phyloP scores from a whole-genome alignment of 2,797 vertebrate species.

The Melanotaenia maccullochi region DNA sequence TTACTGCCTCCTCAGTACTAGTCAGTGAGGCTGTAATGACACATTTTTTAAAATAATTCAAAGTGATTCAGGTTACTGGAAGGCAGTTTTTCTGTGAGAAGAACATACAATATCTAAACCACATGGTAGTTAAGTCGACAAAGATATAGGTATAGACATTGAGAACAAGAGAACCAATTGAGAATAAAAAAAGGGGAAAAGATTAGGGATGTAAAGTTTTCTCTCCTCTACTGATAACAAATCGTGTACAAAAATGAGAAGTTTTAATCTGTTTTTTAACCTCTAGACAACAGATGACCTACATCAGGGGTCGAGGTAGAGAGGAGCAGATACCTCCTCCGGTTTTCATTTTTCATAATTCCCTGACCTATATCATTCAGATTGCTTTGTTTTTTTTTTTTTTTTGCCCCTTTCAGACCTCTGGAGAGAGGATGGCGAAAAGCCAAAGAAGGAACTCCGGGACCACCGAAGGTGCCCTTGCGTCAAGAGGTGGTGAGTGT shows the following conservation, averaged over 20 bases:
- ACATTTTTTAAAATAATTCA: neutral
- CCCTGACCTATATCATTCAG: neutral
- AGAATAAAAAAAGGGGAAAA: neutral
- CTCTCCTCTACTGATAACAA: neutral
- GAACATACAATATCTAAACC: neutral
- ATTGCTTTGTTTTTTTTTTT: neutral
- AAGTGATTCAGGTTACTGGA: neutral
- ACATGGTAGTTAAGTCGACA: neutral
- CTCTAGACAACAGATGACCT: neutral
- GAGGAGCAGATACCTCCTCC: neutral
- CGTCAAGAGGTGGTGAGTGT: constrained; percentile 96
- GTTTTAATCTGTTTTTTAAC: neutral
- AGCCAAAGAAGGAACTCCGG: constrained; percentile 87
- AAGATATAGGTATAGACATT: neutral
- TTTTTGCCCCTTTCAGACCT: constrained; percentile 78
- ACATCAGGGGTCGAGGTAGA: neutral
- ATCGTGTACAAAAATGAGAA: neutral
- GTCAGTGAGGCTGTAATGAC: constrained; percentile 8
- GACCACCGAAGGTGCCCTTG: constrained; percentile 93
- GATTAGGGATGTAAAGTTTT: neutral
- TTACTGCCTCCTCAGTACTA: constrained; percentile 35
- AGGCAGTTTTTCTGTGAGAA: neutral
- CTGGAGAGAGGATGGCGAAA: constrained; percentile 95
- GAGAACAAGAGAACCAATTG: neutral
- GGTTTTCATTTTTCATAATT: neutral